phyloP scores from a whole-genome alignment of 2,797 vertebrate species.

The Anisognathus igniventris region DNA sequence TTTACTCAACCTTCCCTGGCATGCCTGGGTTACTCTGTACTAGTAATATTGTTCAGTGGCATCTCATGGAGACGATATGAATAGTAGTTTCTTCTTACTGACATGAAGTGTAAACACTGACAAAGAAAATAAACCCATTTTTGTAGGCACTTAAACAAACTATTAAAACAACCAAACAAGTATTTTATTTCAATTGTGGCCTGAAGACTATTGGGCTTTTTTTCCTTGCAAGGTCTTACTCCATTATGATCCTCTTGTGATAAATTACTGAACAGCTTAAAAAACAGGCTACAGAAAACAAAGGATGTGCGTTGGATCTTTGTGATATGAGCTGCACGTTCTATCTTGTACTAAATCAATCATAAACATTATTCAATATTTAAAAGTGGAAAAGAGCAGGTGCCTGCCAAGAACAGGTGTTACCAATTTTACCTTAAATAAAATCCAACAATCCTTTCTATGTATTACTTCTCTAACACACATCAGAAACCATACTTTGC shows the following conservation, averaged over 20 bases:
- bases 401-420: not conserved
- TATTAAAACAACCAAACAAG: not conserved
- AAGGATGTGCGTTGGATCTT: not conserved
- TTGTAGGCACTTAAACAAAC: not conserved
- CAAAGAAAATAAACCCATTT: constrained; percentile 1
- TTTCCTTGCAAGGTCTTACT: not conserved
- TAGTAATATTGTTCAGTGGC: not conserved
- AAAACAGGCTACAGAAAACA: not conserved
- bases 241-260: not conserved
- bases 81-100: not conserved
- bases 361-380: not conserved
- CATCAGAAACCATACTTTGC: not conserved
- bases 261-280: constrained; percentile 6
- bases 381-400: not conserved
- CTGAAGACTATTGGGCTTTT: not conserved
- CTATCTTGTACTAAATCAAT: constrained; percentile 19
- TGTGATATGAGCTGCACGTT: not conserved
- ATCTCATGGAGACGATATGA: not conserved
- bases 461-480: not conserved
- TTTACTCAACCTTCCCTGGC: not conserved
- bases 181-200: not conserved
- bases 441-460: not conserved
- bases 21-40: not conserved
- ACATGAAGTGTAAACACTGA: not conserved
- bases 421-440: not conserved